Conservation (phyloP, 2,113 vertebrate genomes). For the Erythrocercus mccallii region DNA sequence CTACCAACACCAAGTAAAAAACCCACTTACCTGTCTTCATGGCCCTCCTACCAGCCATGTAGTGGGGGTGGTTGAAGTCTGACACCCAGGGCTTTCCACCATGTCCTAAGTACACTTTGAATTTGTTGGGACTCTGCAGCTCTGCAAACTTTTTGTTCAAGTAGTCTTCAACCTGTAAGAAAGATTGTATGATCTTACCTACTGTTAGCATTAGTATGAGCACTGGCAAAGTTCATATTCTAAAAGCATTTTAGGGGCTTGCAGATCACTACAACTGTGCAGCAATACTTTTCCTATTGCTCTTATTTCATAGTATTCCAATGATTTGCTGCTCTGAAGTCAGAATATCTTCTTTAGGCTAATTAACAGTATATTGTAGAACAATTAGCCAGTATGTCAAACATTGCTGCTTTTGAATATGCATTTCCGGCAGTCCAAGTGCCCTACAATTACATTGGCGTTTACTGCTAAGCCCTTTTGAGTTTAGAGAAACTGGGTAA, state of each 20-base stretch:
- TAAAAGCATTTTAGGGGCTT: neutral
- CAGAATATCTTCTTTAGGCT: neutral
- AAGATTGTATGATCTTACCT: neutral
- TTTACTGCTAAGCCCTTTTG: neutral
- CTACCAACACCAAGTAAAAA: neutral
- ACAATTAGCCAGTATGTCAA: neutral
- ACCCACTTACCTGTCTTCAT: slow-evolving; percentile 85
- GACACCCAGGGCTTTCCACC: slow-evolving; percentile 95
- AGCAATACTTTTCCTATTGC: neutral
- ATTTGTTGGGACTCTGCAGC: slow-evolving; percentile 86
- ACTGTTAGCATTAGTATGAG: neutral
- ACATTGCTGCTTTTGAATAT: neutral
- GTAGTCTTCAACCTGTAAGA: slow-evolving; percentile 79
- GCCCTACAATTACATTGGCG: neutral
- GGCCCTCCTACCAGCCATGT: slow-evolving; percentile 90
- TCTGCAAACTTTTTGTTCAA: slow-evolving; percentile 85
- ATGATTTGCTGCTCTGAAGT: neutral
- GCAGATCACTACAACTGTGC: neutral
- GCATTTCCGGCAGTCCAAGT: neutral
- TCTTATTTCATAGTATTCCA: neutral
- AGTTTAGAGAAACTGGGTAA: neutral
- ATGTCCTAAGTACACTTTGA: slow-evolving; percentile 83
- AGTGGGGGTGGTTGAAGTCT: slow-evolving; percentile 96
- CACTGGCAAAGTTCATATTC: neutral
- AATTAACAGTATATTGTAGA: neutral